Percentiles rank a stretch among this genome's conserved stretches.
These are phyloP conservation scores for Australoheros facetus DNA, from an alignment of 2,797 vertebrate genomes.

Conservation along the genomic window DNA sequence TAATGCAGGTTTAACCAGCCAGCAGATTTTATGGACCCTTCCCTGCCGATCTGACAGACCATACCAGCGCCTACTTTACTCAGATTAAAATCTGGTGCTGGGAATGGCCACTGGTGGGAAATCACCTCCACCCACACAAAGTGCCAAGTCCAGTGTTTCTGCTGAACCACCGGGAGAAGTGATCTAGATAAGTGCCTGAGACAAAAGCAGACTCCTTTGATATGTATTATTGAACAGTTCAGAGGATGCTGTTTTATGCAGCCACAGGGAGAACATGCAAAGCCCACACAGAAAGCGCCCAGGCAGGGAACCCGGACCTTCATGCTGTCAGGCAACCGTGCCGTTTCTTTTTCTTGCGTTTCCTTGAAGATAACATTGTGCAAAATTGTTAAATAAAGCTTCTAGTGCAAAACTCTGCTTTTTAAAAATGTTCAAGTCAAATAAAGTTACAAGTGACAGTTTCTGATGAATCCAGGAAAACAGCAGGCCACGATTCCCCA, in stretches of 20 bases:
- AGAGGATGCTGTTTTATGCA: not conserved
- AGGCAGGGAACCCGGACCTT: not conserved
- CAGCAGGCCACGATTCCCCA: not conserved
- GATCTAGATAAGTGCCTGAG: not conserved
- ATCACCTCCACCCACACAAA: slow-evolving; percentile 22
- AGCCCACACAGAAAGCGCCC: not conserved
- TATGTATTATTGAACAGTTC: not conserved
- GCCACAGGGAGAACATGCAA: not conserved
- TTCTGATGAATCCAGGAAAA: not conserved
- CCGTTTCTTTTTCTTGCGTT: no score
- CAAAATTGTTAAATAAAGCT: not conserved
- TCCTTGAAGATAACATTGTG: not conserved
- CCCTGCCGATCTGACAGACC: not conserved
- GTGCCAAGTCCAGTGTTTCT: slow-evolving; percentile 26
- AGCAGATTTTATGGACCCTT: not conserved
- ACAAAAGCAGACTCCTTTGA: not conserved
- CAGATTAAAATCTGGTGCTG: slow-evolving; percentile 8
- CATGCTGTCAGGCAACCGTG: not conserved
- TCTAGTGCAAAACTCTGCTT: not conserved
- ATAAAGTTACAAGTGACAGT: not conserved
- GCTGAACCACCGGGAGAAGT: not conserved
- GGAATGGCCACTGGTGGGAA: slow-evolving; percentile 19
- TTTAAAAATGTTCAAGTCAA: not conserved
- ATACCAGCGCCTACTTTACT: not conserved
- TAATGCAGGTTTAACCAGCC: not conserved